Evolutionary conservation across 1,140 invertebrate genomes (phyloP).

Genomic region (Temnothorax nylanderi): DNA sequence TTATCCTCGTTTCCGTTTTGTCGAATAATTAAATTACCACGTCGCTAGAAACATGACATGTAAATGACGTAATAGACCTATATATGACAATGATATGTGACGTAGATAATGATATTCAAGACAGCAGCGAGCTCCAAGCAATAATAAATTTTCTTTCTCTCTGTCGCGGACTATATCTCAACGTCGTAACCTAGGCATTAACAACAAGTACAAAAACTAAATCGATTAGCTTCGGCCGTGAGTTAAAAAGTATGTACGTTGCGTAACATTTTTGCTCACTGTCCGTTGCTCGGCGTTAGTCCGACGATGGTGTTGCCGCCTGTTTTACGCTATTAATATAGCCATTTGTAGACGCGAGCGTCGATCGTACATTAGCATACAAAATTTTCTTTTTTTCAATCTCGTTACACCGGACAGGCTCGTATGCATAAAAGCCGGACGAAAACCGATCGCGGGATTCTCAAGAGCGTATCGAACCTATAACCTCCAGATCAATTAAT

Average conservation of each 20-base stretch:
- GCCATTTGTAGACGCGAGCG: slow-evolving; percentile 66
- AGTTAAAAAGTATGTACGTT: slow-evolving; percentile 59
- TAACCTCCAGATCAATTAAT: slow-evolving; percentile 71
- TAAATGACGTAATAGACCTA: slow-evolving; percentile 28
- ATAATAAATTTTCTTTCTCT: slow-evolving; percentile 44
- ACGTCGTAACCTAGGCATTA: slow-evolving; percentile 56
- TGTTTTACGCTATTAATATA: slow-evolving; percentile 64
- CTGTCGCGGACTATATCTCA: slow-evolving; percentile 28
- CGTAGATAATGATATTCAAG: slow-evolving; percentile 41
- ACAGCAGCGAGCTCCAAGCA: slow-evolving; percentile 8
- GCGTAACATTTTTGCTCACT: slow-evolving; percentile 54
- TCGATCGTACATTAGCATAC: slow-evolving; percentile 34
- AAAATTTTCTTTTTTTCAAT: slow-evolving; percentile 41
- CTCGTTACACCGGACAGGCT: slow-evolving; percentile 37
- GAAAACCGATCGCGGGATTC: slow-evolving; percentile 64
- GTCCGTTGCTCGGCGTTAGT: slow-evolving; percentile 26
- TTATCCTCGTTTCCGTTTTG: neutral
- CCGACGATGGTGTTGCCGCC: slow-evolving; percentile 13
- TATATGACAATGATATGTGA: slow-evolving; percentile 38
- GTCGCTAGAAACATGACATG: neutral
- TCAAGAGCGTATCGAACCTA: slow-evolving; percentile 66
- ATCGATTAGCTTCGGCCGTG: slow-evolving; percentile 64
- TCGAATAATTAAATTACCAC: slow-evolving; percentile 21
- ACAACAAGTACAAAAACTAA: slow-evolving; percentile 58
- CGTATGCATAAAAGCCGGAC: slow-evolving; percentile 61